Conservation (phyloP, 2,888 invertebrate species). For the Drosophila barbarae region DNA sequence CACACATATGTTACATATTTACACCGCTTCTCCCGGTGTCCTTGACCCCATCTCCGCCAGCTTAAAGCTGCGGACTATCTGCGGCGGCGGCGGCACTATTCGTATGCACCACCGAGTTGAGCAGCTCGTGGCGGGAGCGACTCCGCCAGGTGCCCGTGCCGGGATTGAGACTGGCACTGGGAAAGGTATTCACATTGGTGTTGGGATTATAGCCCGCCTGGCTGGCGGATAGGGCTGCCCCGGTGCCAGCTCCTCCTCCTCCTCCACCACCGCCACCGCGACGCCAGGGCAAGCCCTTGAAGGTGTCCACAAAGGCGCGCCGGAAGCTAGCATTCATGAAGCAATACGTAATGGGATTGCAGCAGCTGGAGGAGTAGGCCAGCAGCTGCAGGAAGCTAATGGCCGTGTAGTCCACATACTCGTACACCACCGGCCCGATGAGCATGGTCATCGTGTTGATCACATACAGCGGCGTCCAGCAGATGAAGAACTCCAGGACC, state of each 20-base stretch:
- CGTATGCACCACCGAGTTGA: constrained; percentile 56
- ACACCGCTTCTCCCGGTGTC: constrained; percentile 24
- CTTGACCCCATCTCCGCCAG: not conserved
- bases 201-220: constrained; percentile 41
- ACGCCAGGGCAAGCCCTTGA: constrained; percentile 60
- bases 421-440: constrained; percentile 85
- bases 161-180: constrained; percentile 28
- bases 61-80: constrained; percentile 58
- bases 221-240: constrained; percentile 40
- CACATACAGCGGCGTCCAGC: constrained; percentile 93
- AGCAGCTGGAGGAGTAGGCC: constrained; percentile 91
- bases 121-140: constrained; percentile 53
- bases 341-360: constrained; percentile 95
- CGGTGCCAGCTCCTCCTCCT: constrained; percentile 1
- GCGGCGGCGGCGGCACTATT: constrained; percentile 41
- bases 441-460: constrained; percentile 88
- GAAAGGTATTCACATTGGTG: constrained; percentile 1
- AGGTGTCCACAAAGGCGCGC: constrained; percentile 81
- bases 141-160: constrained; percentile 51
- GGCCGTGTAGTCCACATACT: constrained; percentile 86
- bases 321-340: constrained; percentile 94
- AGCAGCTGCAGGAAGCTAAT: constrained; percentile 87
- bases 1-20: constrained; percentile 45
- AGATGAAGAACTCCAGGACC: constrained; percentile 94
- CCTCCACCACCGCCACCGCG: constrained; percentile 15